Evolutionary conservation across 2,797 vertebrate genomes (phyloP).

Genomic region (Xiphorhynchus erythropygius): DNA sequence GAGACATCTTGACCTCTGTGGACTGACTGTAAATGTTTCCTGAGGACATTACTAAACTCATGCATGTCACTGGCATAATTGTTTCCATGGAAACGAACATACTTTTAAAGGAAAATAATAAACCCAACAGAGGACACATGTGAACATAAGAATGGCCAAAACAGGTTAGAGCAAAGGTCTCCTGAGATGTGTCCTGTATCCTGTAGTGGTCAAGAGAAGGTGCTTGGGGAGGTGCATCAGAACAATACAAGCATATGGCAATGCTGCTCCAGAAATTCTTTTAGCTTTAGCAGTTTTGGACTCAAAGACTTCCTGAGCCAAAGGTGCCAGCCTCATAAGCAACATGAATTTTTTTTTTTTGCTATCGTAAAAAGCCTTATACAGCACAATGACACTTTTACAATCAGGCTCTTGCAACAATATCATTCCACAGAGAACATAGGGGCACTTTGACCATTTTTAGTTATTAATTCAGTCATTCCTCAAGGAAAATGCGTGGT

Average conservation of each 20-base stretch:
- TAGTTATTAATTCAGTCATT: background rate
- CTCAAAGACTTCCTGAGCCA: background rate
- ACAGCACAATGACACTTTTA: background rate
- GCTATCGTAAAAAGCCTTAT: background rate
- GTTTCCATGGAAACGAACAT: conserved; percentile 45
- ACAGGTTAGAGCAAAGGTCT: conserved; percentile 38
- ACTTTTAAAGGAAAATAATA: conserved; percentile 26
- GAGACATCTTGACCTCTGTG: background rate
- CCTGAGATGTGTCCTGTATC: background rate
- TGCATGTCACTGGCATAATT: background rate
- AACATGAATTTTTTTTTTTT: background rate
- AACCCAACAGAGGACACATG: background rate
- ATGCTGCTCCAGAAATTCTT: background rate
- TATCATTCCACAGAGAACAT: background rate
- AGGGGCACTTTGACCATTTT: background rate
- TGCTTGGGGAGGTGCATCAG: background rate
- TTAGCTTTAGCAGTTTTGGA: background rate
- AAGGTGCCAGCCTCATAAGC: background rate
- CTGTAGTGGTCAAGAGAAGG: background rate
- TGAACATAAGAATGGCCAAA: background rate
- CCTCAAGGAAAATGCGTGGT: background rate
- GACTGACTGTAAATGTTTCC: conserved; percentile 4
- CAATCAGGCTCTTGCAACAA: background rate
- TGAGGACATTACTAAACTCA: background rate
- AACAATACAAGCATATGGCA: background rate